Conservation (phyloP, 1,140 invertebrate genomes). For the Drosophila hydei region DNA sequence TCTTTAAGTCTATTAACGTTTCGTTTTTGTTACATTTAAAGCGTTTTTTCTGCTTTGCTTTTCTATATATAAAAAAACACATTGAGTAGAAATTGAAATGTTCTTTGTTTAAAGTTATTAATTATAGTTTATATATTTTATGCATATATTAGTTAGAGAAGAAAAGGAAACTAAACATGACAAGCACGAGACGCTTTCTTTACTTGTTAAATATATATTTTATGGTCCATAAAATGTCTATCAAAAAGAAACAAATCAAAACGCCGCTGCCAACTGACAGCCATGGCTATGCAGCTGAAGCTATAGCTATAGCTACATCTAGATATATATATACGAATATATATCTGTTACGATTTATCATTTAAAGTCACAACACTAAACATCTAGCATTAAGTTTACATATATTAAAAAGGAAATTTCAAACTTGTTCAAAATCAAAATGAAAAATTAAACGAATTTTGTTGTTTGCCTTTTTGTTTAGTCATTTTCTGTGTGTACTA, state of each 20-base stretch:
- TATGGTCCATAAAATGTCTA: conserved; percentile 79
- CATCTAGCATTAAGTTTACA: conserved; percentile 32
- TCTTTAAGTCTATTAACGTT: conserved; percentile 80
- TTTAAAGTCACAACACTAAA: conserved; percentile 76
- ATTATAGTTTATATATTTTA: conserved; percentile 54
- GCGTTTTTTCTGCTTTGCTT: conserved; percentile 73
- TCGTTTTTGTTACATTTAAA: conserved; percentile 83
- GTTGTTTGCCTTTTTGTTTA: conserved; percentile 47
- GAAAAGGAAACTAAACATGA: conserved; percentile 18
- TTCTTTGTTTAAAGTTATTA: conserved; percentile 33
- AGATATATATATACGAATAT: conserved; percentile 19
- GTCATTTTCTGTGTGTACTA: conserved; percentile 58
- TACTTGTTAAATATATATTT: conserved; percentile 18
- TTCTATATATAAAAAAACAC: conserved; percentile 55
- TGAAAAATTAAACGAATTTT: conserved; percentile 40
- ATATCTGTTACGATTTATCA: conserved; percentile 46
- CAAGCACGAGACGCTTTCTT: conserved; percentile 17
- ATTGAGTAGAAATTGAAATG: conserved; percentile 72
- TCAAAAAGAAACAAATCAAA: conserved; percentile 38
- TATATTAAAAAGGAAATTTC: conserved; percentile 4
- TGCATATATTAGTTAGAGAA: conserved; percentile 27
- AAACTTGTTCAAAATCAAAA: no score
- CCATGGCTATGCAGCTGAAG: no score
- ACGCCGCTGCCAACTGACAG: not conserved
- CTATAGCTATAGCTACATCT: not conserved